Base-by-base conservation (phyloP, 2,113 vertebrate genomes). In the Cebidichthys violaceus region DNA sequence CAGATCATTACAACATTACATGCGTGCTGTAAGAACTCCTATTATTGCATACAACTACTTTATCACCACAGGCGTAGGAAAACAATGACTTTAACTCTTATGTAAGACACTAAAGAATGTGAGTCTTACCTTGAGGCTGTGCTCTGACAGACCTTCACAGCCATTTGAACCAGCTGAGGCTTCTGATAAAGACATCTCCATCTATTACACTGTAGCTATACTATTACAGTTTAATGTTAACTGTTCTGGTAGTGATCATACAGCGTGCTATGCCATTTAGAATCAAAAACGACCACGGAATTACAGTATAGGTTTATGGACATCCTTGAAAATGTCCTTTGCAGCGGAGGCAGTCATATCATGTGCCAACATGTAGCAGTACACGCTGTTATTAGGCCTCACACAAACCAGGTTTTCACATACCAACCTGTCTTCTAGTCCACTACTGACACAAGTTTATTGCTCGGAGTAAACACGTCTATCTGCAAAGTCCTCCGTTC, bases 361-460 rank as follows among this genome's bases (percentile, higher is more conserved):
- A 24, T 73, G 55, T 45, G 27, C 45, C 52, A 78, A 22, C 75
- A 67, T 18, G 75, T 18, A 65, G 39, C 29, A 39, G 31, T 22
- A 1, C 59, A 66, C 0, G 35, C 74, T 77, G 52, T 29, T 64
- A 29, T 62, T 35, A 70, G 55, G 75, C 62, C 55, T 39, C 64
- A 31, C 14, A 41, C 18, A 37, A 15, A 14, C 13, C 33, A 7
- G 35, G 7, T 43, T 37, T 47, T 33, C 45, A 59, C 20, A 31
- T 0, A 22, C 50, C 7, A 71, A 22, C 43, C 67, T 62, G 67
- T 22, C 67, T 70, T 27, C 14, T 11, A 60, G 39, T 20, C 41
- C 14, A 11, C 24, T 27, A 17, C 64, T 74, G 70, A 45, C 59
- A 60, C n/a, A 39, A 29, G 9, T 50, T 60, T 20, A 62, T 33